Base-by-base conservation (phyloP, 2,113 vertebrate species). In the Scolopax mira region DNA sequence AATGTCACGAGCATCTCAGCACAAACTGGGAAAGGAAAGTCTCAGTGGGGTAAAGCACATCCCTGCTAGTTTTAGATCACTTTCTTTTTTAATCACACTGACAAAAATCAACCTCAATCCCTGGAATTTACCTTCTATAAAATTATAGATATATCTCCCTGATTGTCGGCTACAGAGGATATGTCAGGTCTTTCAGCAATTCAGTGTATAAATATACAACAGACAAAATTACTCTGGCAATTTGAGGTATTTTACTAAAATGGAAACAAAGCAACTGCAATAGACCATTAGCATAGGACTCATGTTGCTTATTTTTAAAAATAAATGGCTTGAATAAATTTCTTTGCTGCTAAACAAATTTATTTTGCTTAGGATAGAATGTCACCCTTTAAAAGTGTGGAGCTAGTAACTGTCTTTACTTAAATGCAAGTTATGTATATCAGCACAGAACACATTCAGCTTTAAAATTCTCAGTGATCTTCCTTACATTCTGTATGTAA, bases 231-330 rank as follows among this genome's bases (percentile, higher is more conserved):
- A 96, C 90, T 90, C 77, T 61, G 79, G 90, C 86, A 94, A 89
- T 90, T 95, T 93, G 84, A 90, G 73, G 66, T 89, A 85, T 97
- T 96, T 96, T 93, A 57, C 86, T 96, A 94, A 96, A 95, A 96
- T 92, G 80, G 89, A 97, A 98, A 97, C 89, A 92, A 97, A 96
- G 93, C 72, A 93, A 91, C 89, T 96, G 93, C 92, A 91, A 78
- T 48, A 89, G 89, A 96, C 77, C 67, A 82, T 97, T 94, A 97
- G 91, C 17, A 69, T 78, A 96, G 4, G 17, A 72, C 85, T 96
- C 83, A 87, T 89, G 96, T 97, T 95, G 97, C 83, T 95, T 96
- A 95, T 93, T 97, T 93, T 96, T 79, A 54, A 96, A 95, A 97
- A 97, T 95, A 97, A 96, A 96, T 89, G 96, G 61, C 84, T 93